Base-by-base conservation (phyloP, 2,888 invertebrate species). In the Mycalesis mineus region DNA sequence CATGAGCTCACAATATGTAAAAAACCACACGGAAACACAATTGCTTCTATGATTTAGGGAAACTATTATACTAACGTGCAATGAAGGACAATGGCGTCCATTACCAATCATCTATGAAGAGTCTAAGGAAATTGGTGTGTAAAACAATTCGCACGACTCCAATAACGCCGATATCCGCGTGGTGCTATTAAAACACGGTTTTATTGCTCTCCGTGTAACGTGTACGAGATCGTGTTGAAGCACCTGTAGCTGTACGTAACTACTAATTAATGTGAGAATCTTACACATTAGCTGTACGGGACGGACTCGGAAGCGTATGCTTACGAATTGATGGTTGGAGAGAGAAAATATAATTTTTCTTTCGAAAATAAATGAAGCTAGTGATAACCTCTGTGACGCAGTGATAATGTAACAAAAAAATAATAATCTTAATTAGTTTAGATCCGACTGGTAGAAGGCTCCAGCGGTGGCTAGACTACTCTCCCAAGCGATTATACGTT, bases 231-330 rank as follows among this genome's bases (percentile, higher is more conserved):
- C 59, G 52, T 57, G 55, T 52, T 28, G 39, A 48, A 47, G 50
- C 39, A 33, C 15, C 47, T 47, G 47, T 47, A 47, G 9, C 15
- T 40, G 47, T 47, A 47, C 15, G 33, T 40, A 64, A 65, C 67
- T 59, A 44, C 63, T 69, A 70, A 71, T 69, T 71, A 69, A 70
- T 68, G 71, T 65, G 68, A 65, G 67, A 69, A 67, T 66, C 33
- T 31, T 47, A 47, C 31, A 8, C 47, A 15, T 47, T 15, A 47
- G 15, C 14, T 33, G 13, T 0, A 47, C 11, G 47, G 47, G 33
- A 9, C 47, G 47, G 47, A 47, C 33, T 47, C 33, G 9, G 47
- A 15, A 15, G 31, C 8, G 13, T 28, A 22, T 22, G 22, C 5
- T 22, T 22, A 22, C 2, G 5, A 22, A 22, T 22, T 22, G 2